Conservation (phyloP, 1,140 invertebrate species). For the Gonatopus flavifemur region DNA sequence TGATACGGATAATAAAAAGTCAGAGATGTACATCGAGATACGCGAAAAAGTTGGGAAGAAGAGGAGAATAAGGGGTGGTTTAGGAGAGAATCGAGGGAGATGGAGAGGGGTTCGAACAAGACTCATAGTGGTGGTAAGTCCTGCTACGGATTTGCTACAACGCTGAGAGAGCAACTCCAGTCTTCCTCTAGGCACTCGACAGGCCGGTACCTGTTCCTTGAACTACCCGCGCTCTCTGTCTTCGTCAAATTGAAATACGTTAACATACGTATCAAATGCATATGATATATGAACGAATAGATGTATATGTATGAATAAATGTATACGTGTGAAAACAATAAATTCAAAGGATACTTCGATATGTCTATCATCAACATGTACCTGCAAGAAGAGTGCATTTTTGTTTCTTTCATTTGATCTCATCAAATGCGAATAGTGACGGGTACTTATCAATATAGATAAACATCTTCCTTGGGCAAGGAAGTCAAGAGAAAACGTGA, state of each 20-base stretch:
- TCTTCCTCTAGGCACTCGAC: constrained; percentile 54
- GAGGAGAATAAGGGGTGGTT: background rate
- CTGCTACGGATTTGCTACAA: constrained; percentile 30
- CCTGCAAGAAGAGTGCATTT: too few species aligned
- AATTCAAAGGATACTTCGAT: too few species aligned
- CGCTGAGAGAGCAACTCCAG: constrained; percentile 48
- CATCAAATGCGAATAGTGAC: too few species aligned
- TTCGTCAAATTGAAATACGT: constrained; percentile 20
- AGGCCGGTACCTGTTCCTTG: constrained; percentile 46
- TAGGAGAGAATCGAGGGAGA: constrained; percentile 5
- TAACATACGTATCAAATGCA: constrained; percentile 5
- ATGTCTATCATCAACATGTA: too few species aligned
- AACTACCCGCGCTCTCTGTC: constrained; percentile 25
- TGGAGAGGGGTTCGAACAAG: constrained; percentile 11
- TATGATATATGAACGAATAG: constrained; percentile 10
- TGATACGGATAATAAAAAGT: too few species aligned
- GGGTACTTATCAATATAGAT: too few species aligned
- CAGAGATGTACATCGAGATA: too few species aligned
- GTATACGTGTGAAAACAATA: constrained; percentile 3
- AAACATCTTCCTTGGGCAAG: too few species aligned
- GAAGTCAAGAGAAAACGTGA: too few species aligned
- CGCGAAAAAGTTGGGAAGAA: constrained; percentile 5
- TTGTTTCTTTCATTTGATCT: too few species aligned
- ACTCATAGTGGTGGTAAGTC: constrained; percentile 25
- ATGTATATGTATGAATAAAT: background rate